Base-by-base conservation (phyloP, 2,888 invertebrate genomes). In the Sipunculus nudus region DNA sequence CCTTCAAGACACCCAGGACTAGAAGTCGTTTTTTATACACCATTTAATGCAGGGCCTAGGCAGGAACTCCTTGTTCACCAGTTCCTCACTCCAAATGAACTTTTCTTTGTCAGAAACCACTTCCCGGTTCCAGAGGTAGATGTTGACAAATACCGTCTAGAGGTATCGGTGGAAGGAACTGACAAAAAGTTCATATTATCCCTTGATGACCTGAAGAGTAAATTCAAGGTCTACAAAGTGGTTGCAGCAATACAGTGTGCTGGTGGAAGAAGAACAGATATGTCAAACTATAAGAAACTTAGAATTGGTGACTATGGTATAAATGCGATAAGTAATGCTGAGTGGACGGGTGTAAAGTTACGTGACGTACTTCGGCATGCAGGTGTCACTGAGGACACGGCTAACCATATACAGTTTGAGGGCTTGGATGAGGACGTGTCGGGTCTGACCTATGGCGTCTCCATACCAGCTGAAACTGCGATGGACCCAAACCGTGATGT, bases 61-160 rank as follows among this genome's bases (percentile, higher is more conserved):
- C 84, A 90, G 0, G 80, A 88, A 1, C 72, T 94, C 31, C 86
- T 96, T 43, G 87, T 89, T 0, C 90, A 92, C 61, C 89, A 88
- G 78, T 94, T 92, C 73, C 85, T 91, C 61, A 98, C 98, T 1
- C 96, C 97, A 55, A 90, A 89, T 79, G 93, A 96, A 72, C 84
- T 96, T 67, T 99, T 98, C 85, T 99, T 94, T 86, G 92, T 99
- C 19, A 89, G 99, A 56, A 97, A 98, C 87, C 99, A 99, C 86
- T 88, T 99, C 78, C 97, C 98, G 13, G 97, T 98, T 32, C 98
- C 96, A 40, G 87, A 89, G n/a, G n/a, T n/a, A n/a, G n/a, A n/a
- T n/a, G n/a, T n/a, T n/a, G n/a, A n/a, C n/a, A n/a, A n/a, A 4
- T 78, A 68, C 80, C 87, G 87, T 70, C 79, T 97, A 6, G 90